A percentile compares a stretch with the other conserved stretches of the same genome.
Conservation (phyloP, 2,113 vertebrate species). For the Paedocypris sp. region DNA sequence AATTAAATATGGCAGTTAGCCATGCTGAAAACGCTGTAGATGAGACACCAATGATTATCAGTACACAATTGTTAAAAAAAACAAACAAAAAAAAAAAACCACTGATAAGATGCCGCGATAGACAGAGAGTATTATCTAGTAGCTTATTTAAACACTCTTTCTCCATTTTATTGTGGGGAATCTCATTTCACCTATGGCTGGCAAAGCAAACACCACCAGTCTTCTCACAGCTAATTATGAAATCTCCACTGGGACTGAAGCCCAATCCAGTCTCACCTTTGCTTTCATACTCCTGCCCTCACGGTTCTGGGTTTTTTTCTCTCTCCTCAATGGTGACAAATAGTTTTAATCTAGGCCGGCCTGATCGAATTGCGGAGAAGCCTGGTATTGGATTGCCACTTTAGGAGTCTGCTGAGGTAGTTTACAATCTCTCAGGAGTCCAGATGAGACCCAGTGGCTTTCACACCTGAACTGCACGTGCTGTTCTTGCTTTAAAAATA, state of each 20-base stretch:
- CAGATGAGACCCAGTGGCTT: background rate
- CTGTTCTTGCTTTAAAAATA: background rate
- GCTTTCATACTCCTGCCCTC: slow-evolving; percentile 12
- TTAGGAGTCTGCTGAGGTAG: slow-evolving; percentile 3
- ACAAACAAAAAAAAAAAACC: background rate
- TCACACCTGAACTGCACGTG: background rate
- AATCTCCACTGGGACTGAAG: slow-evolving; percentile 25
- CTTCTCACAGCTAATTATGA: slow-evolving; percentile 24
- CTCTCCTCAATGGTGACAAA: slow-evolving; percentile 32
- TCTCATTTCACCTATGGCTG: background rate
- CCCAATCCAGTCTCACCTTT: slow-evolving; percentile 20
- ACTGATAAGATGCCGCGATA: background rate
- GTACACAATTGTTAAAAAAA: no score
- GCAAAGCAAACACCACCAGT: background rate
- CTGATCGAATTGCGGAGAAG: background rate
- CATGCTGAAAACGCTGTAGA: no score
- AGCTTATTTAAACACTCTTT: slow-evolving; percentile 14
- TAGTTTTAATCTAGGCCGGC: slow-evolving; percentile 36
- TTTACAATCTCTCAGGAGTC: background rate
- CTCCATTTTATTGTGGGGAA: background rate
- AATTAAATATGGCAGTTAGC: no score
- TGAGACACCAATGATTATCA: no score
- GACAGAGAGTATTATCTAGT: background rate
- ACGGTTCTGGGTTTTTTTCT: background rate
- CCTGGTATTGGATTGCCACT: slow-evolving; percentile 18